Evolutionary conservation across 2,113 vertebrate species (phyloP), one percentile per base, ranked within the genome.

Genomic region (Pygoscelis adeliae): DNA sequence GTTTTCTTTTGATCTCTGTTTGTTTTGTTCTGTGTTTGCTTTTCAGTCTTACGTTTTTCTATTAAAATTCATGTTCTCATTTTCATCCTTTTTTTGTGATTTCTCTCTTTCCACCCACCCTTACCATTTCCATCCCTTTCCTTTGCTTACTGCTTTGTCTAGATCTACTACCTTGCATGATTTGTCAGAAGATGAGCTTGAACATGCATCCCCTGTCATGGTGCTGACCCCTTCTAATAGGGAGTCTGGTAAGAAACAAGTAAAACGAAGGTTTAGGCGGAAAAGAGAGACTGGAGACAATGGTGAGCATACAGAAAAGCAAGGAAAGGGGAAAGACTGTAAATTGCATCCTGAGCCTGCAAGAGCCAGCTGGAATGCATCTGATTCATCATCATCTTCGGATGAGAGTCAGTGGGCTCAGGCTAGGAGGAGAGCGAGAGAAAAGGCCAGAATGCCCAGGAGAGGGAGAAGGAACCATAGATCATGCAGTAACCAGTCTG

Each of bases 171-270:
- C 96, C 72, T 98, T 99, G 96, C 97, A 98, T 98, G 98, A 94
- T 84, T 97, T 99, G 97, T 98, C 98, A 95, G 98, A 99, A 98
- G 98, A 99, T 96, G 97, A 95, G n/a, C 97, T 98, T 98, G 98
- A 98, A 76, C 95, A 96, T 90, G 93, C 96, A 95, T 96, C 96
- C 70, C 93, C 98, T 91, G 97, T 98, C 85, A 96, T 97, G 97
- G 97, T 98, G 53, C 96, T 99, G 93, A 97, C 96, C 91, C 92
- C 97, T 95, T 77, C 98, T 90, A 93, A 97, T 95, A 98, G 98
- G 89, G 98, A 98, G 87, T 84, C 89, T 90, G 97, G 97, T 96
- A 99, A 99, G 94, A 99, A 99, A 95, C 97, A 98, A 94, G 98
- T 99, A 91, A 99, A 98, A 95, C 98, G 98, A 44, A 99, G 98